phyloP scores from a whole-genome alignment of 1,140 invertebrate species.

The Acromyrmex charruanus region DNA sequence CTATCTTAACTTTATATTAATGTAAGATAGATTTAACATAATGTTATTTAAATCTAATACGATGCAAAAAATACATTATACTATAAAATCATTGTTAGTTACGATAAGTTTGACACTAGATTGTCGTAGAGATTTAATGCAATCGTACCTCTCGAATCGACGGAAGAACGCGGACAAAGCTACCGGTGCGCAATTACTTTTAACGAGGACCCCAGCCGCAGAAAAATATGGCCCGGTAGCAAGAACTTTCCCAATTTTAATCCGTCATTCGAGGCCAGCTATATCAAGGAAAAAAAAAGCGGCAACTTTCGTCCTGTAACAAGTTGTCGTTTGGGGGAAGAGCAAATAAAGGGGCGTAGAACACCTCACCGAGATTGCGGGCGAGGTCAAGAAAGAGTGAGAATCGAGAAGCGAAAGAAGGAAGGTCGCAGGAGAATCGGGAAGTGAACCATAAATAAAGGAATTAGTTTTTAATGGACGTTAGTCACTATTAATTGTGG shows the following conservation, averaged over 20 bases:
- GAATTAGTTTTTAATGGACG: slow-evolving; percentile 81
- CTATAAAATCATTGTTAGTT: not conserved
- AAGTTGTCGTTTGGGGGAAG: slow-evolving; percentile 72
- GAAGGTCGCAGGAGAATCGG: slow-evolving; percentile 51
- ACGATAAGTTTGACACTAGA: not conserved
- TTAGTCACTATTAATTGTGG: slow-evolving; percentile 80
- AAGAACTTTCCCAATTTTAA: slow-evolving; percentile 82
- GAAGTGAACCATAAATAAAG: slow-evolving; percentile 76
- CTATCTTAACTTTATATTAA: not conserved
- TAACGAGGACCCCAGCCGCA: slow-evolving; percentile 73
- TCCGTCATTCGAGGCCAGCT: slow-evolving; percentile 77
- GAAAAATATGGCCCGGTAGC: slow-evolving; percentile 76
- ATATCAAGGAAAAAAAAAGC: slow-evolving; percentile 41
- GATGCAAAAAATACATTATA: not conserved
- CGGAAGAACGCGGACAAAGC: slow-evolving; percentile 55
- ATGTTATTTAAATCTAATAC: not conserved
- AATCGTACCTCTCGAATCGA: slow-evolving; percentile 29
- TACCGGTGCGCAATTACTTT: slow-evolving; percentile 74
- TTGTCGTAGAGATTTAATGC: slow-evolving; percentile 33
- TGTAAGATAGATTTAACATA: not conserved
- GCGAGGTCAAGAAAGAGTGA: slow-evolving; percentile 56
- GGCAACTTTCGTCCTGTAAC: slow-evolving; percentile 75
- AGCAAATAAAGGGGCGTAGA: slow-evolving; percentile 73
- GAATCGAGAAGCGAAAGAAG: slow-evolving; percentile 36
- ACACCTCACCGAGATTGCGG: slow-evolving; percentile 36